Evolutionary conservation across 2,113 vertebrate species (phyloP).

Genomic region (Cottus gobio): DNA sequence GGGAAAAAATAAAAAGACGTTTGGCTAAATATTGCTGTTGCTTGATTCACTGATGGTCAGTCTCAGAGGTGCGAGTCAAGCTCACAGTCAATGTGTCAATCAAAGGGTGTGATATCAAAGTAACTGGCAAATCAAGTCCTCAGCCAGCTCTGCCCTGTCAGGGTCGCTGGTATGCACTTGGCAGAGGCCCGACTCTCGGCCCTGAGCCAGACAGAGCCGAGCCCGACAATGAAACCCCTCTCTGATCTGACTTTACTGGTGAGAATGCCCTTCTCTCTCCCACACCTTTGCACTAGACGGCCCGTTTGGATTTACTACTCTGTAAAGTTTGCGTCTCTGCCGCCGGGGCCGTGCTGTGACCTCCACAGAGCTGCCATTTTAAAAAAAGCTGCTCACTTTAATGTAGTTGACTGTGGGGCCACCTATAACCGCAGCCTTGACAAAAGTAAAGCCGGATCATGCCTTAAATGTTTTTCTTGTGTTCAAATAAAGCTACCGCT

Average conservation of each 20-base stretch:
- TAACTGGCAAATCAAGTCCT: conserved; percentile 19
- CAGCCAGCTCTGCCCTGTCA: conserved; percentile 29
- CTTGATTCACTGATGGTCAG: not conserved
- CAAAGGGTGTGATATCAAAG: conserved; percentile 12
- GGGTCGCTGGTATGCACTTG: conserved; percentile 64
- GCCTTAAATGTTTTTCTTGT: not conserved
- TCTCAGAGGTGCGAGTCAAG: not conserved
- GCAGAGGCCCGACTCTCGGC: conserved; percentile 46
- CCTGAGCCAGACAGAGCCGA: conserved; percentile 42
- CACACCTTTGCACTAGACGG: conserved; percentile 39
- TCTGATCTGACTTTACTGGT: conserved; percentile 71
- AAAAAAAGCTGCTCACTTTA: conserved; percentile 19
- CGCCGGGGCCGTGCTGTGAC: conserved; percentile 15
- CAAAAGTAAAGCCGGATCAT: not conserved
- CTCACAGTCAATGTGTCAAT: conserved; percentile 15
- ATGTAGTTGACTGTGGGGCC: conserved; percentile 8
- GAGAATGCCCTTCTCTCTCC: conserved; percentile 66
- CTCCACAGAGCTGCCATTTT: conserved; percentile 52
- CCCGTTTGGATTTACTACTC: conserved; percentile 59
- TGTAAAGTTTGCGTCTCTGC: conserved; percentile 55
- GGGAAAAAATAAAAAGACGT: not conserved
- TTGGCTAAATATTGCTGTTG: not conserved
- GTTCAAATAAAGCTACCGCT: not conserved
- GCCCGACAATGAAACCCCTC: conserved; percentile 53
- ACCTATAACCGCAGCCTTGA: conserved; percentile 14